These are phyloP conservation scores for Cottus gobio DNA, from an alignment of 2,113 vertebrate species.

Conservation along the genomic window DNA sequence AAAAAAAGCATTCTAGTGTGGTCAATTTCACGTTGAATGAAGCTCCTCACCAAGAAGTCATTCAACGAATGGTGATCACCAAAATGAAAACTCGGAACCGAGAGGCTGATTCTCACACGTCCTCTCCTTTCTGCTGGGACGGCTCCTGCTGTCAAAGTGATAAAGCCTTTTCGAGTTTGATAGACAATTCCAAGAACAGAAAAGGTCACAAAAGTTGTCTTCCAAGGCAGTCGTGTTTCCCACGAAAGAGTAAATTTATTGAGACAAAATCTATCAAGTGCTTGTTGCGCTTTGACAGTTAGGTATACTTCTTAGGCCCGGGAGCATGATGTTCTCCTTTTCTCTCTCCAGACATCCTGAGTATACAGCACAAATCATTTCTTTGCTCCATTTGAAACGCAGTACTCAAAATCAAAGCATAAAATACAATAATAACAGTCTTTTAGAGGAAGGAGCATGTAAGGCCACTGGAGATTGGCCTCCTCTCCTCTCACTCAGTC, in stretches of 20 bases:
- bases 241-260: constrained; percentile 99
- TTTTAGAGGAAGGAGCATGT: constrained; percentile 89
- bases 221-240: constrained; percentile 93
- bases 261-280: constrained; percentile 89
- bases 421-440: constrained; percentile 91
- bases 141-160: constrained; percentile 68
- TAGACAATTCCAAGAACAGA: constrained; percentile 82
- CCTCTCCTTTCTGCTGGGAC: constrained; percentile 58
- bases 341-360: constrained; percentile 89
- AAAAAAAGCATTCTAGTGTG: constrained; percentile 44
- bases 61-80: constrained; percentile 45
- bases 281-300: constrained; percentile 89
- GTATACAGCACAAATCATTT: constrained; percentile 93
- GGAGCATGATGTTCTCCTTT: constrained; percentile 89
- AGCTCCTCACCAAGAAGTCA: constrained; percentile 59
- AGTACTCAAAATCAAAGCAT: constrained; percentile 93
- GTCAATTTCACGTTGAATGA: constrained; percentile 54
- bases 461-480: constrained; percentile 81
- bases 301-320: constrained; percentile 88
- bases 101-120: constrained; percentile 56
- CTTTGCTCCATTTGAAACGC: constrained; percentile 87
- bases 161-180: constrained; percentile 67
- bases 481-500: constrained; percentile 57
- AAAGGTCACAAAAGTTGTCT: constrained; percentile 89
- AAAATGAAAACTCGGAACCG: constrained; percentile 54